Conservation (phyloP, 2,888 invertebrate species). For the Meteorus colon region DNA sequence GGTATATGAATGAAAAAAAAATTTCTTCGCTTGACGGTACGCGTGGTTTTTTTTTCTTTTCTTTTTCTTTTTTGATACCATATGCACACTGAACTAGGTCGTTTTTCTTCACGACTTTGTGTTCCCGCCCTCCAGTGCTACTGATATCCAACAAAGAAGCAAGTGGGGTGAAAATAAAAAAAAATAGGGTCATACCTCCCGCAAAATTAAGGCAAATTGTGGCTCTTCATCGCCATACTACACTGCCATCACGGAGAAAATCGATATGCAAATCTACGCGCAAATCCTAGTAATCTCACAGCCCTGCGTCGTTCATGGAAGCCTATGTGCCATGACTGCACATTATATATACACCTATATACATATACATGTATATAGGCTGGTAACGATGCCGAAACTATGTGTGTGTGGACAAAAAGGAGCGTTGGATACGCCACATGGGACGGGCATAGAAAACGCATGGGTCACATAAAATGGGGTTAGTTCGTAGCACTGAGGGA, state of each 20-base stretch:
- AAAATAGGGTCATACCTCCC: conserved; percentile 42
- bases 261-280: conserved; percentile 72
- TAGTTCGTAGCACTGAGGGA: conserved; percentile 67
- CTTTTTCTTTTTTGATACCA: background rate
- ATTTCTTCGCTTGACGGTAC: background rate
- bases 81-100: background rate
- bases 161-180: conserved; percentile 28
- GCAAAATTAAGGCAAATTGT: conserved; percentile 70
- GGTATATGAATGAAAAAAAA: background rate
- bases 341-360: background rate
- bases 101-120: conserved; percentile 40
- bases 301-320: conserved; percentile 49
- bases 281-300: conserved; percentile 71
- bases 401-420: conserved; percentile 16
- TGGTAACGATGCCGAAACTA: conserved; percentile 8
- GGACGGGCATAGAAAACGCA: conserved; percentile 44
- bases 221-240: conserved; percentile 61
- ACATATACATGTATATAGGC: conserved; percentile 10
- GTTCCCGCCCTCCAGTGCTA: conserved; percentile 27
- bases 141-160: conserved; percentile 1
- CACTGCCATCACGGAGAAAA: conserved; percentile 59
- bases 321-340: conserved; percentile 41
- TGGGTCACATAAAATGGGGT: conserved; percentile 69
- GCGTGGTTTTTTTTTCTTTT: background rate
- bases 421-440: conserved; percentile 46